Base-by-base conservation (phyloP, 2,113 vertebrate genomes). In the Psophia crepitans region DNA sequence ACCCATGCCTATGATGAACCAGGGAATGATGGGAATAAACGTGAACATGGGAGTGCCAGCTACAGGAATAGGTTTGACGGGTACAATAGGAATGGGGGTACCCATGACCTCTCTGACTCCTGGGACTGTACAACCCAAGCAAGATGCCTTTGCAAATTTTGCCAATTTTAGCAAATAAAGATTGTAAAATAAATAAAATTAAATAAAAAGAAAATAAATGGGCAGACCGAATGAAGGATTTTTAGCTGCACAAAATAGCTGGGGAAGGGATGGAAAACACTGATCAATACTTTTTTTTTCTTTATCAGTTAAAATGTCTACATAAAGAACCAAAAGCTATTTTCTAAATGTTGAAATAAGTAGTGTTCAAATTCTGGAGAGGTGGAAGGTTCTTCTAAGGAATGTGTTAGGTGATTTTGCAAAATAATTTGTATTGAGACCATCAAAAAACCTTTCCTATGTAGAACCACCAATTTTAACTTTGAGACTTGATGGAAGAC, bases 141-240 rank as follows among this genome's bases (percentile, higher is more conserved):
- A 98, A 96, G 99, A 99, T 98, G 99, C 99, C 98, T 99, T 99
- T 96, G 99, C 99, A 97, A 99, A 99, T 97, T 99, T 99, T 79
- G 99, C 98, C 98, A 99, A 99, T 98, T 99, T 99, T 98, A 99
- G 99, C 97, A 99, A 99, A 98, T 99, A 98, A 99, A 98, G 95
- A 97, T 98, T 97, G 91, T 98, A 97, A 98, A 96, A 89, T 84
- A 90, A 90, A 93, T 28, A 63, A 91, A 73, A 73, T 28, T 4
- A 94, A 89, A 93, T 39, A 60, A 91, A 94, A 82, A 39, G 30
- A 19, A 88, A 90, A 93, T 43, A 79, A 91, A 49, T 84, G 93
- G 96, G 97, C 97, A 97, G 97, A 96, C 93, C 84, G 97, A 98
- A 98, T 99, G 99, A 99, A 99, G 99, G 98, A 99, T 98, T 99